Base-by-base conservation (phyloP, 2,113 vertebrate genomes). In the Melanotaenia duboulayi region DNA sequence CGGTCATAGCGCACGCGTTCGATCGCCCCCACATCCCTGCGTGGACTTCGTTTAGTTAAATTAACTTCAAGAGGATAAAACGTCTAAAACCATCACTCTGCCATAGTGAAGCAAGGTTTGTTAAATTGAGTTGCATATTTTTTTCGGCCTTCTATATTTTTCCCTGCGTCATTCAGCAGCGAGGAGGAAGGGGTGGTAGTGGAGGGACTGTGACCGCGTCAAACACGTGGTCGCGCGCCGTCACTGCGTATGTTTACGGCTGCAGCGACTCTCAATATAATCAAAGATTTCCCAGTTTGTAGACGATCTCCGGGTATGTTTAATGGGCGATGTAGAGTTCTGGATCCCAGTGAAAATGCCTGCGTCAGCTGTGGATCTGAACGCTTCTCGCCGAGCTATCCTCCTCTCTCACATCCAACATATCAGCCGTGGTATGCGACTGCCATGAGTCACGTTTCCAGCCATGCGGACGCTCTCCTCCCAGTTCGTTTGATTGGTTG, bases 401-500 rank as follows among this genome's bases (percentile, higher is more conserved):
- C 32, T 7, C 32, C 32, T 1, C 32, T 35, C 32, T 35, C 32
- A 35, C 4, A 35, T 9, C 32, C 32, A 6, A 35, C 17, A 19
- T 6, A 2, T 7, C 17, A 4, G 17, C 8, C 44, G 1, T 19
- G 3, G n/a, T 8, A 14, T 9, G 17, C 0, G 46, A 42, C 13
- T 40, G 22, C 28, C 19, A 11, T 14, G 62, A 50, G 78, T 91
- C 91, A 91, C 87, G 91, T 83, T 89, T 75, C 22, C 54, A 61
- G 68, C n/a, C 76, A 81, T 79, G 80, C 3, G 19, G 40, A 0
- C 20, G 8, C 35, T 60, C 76, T 42, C 89, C 86, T 68, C 85
- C 85, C 80, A 37, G 22, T 24, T 17, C 4, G n/a, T 55, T 61
- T 84, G 85, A 89, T 93, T 93, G 92, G 92, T 59, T 50, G 1